Evolutionary conservation across 2,888 invertebrate species (phyloP).

Genomic region (Apoderus coryli): DNA sequence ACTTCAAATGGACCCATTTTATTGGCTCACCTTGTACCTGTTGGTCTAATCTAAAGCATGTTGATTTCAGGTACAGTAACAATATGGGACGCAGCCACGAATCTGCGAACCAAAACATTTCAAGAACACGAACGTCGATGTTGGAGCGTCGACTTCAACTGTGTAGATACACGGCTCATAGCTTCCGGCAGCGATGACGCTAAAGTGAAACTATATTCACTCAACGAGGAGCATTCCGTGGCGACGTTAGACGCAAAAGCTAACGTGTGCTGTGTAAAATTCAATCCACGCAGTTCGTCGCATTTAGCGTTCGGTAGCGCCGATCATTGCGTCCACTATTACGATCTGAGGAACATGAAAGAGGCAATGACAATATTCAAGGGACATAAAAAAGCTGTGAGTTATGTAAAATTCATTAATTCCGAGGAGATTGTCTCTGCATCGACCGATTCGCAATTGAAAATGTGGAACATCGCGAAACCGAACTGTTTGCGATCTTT

Average conservation of each 20-base stretch:
- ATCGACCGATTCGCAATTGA: slow-evolving; percentile 80
- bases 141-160: slow-evolving; percentile 93
- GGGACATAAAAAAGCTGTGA: slow-evolving; percentile 83
- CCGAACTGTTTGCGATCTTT: slow-evolving; percentile 72
- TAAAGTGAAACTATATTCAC: slow-evolving; percentile 82
- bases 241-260: slow-evolving; percentile 84
- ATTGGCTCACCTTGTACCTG: too few species aligned
- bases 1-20: too few species aligned
- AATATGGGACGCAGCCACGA: slow-evolving; percentile 80
- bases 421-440: slow-evolving; percentile 78
- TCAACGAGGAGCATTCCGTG: slow-evolving; percentile 75
- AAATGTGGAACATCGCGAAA: slow-evolving; percentile 75
- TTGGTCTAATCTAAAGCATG: too few species aligned
- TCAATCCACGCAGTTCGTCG: slow-evolving; percentile 70
- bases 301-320: slow-evolving; percentile 93
- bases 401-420: slow-evolving; percentile 84
- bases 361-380: slow-evolving; percentile 70
- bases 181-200: slow-evolving; percentile 91
- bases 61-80: too few species aligned
- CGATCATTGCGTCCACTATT: slow-evolving; percentile 92
- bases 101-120: slow-evolving; percentile 56
- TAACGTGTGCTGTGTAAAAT: slow-evolving; percentile 91
- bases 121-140: slow-evolving; percentile 90
- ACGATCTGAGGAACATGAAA: slow-evolving; percentile 75
- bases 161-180: slow-evolving; percentile 74